Evolutionary conservation across 2,888 invertebrate species (phyloP).

Genomic region (Sturmia bella): DNA sequence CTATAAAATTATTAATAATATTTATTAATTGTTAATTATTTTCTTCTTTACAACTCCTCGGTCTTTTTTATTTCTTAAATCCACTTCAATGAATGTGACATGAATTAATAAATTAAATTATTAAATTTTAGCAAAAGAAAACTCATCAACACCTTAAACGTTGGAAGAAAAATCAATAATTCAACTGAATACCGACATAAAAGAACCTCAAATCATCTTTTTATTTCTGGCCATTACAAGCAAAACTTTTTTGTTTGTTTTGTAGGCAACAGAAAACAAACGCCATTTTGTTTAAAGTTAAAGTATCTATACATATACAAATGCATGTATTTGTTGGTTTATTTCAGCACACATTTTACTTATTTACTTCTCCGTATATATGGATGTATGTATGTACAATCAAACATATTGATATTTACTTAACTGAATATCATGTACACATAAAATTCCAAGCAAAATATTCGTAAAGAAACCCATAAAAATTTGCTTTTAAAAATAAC

Average conservation of each 20-base stretch:
- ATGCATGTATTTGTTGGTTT: background rate
- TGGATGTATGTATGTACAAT: background rate
- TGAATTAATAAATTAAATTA: conserved; percentile 15
- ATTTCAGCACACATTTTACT: background rate
- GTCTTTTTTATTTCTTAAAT: background rate
- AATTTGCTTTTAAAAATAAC: conserved; percentile 27
- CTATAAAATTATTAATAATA: no score
- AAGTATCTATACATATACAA: conserved; percentile 32
- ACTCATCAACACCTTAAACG: conserved; percentile 66
- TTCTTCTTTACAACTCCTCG: no score
- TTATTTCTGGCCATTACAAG: conserved; percentile 57
- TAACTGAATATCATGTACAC: conserved; percentile 21
- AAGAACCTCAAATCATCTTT: conserved; percentile 65
- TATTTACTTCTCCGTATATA: conserved; percentile 26
- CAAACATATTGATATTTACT: conserved; percentile 59
- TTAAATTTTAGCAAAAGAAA: conserved; percentile 26
- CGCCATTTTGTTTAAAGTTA: conserved; percentile 69
- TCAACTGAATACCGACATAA: conserved; percentile 65
- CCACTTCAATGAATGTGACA: conserved; percentile 3
- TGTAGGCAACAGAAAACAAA: conserved; percentile 54
- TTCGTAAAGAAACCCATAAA: conserved; percentile 40
- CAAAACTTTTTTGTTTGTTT: conserved; percentile 39
- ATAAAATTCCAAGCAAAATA: conserved; percentile 19
- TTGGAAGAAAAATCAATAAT: conserved; percentile 62
- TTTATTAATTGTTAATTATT: no score